Percentiles rank a stretch among this genome's conserved stretches.
Evolutionary conservation across 2,113 vertebrate species (phyloP).

Genomic region (Pseudorhombus dupliciocellatus): DNA sequence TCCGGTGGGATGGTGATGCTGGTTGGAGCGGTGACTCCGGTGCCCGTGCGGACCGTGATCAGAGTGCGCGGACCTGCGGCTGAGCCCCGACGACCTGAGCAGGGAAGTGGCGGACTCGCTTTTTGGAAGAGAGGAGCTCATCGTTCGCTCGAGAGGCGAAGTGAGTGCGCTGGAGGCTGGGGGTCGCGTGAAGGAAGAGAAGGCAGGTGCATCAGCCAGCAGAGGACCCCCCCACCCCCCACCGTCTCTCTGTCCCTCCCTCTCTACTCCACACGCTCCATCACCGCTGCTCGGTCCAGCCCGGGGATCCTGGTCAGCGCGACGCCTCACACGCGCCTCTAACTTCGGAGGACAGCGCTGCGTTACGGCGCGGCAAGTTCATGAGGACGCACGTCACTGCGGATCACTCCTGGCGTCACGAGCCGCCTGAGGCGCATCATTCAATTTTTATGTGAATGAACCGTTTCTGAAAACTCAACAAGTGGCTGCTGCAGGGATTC

Average conservation of each 20-base stretch:
- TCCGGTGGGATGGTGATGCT: conserved; percentile 44
- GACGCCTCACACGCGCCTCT: not conserved
- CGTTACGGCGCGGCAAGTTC: too few relatives aligned
- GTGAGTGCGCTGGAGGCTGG: conserved; percentile 39
- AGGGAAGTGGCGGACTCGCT: conserved; percentile 91
- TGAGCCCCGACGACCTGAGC: conserved; percentile 77
- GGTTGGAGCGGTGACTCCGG: conserved; percentile 50
- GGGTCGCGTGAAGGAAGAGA: conserved; percentile 29
- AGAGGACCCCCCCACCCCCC: not conserved
- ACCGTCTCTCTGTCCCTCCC: conserved; percentile 19
- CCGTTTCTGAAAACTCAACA: conserved; percentile 4
- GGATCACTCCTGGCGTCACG: conserved; percentile 14
- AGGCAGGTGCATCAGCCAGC: conserved; percentile 55
- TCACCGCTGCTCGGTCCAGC: conserved; percentile 11
- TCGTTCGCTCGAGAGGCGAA: conserved; percentile 49
- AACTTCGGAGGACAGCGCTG: not conserved
- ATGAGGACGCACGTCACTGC: too few relatives aligned
- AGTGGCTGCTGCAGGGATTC: conserved; percentile 18
- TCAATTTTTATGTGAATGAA: not conserved
- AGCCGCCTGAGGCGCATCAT: not conserved
- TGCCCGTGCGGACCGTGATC: conserved; percentile 59
- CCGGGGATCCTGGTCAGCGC: conserved; percentile 28
- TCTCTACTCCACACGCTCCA: conserved; percentile 19
- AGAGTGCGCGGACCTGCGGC: conserved; percentile 63
- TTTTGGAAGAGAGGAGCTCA: conserved; percentile 89